Conservation (phyloP, 2,113 vertebrate genomes). For the Gymnorhina tibicen region DNA sequence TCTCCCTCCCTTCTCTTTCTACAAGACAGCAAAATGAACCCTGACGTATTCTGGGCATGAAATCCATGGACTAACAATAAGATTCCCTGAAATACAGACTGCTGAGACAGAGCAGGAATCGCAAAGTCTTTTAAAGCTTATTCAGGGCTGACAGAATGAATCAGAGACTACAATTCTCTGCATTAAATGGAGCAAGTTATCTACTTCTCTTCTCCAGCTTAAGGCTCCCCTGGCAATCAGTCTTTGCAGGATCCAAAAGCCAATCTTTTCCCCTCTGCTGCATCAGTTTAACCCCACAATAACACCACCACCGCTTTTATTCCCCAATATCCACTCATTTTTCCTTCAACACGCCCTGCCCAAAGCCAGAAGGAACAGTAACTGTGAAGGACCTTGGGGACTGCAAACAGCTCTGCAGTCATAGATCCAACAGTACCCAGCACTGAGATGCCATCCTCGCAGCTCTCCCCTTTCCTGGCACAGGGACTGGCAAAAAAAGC, state of each 20-base stretch:
- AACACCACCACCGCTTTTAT: not conserved
- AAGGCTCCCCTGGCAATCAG: not conserved
- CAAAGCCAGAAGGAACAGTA: not conserved
- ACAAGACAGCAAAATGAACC: not conserved
- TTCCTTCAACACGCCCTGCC: not conserved
- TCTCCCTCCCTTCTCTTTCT: not conserved
- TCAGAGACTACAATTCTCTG: not conserved
- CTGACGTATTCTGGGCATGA: slow-evolving; percentile 39
- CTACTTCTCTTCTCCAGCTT: not conserved
- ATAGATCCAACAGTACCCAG: not conserved
- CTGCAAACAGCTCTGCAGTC: not conserved
- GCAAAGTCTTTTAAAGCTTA: not conserved
- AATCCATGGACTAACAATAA: not conserved
- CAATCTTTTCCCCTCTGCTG: not conserved
- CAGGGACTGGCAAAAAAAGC: not conserved
- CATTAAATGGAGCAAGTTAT: not conserved
- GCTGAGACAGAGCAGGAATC: not conserved
- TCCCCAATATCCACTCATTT: not conserved
- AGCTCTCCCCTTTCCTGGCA: not conserved
- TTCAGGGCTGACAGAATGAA: not conserved
- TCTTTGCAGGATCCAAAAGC: not conserved
- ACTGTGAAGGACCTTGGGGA: not conserved
- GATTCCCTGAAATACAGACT: not conserved
- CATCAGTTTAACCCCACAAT: not conserved
- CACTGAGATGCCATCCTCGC: not conserved